These are phyloP conservation scores for Drosophila cardini DNA, from an alignment of 1,140 invertebrate species.

Conservation along the genomic window DNA sequence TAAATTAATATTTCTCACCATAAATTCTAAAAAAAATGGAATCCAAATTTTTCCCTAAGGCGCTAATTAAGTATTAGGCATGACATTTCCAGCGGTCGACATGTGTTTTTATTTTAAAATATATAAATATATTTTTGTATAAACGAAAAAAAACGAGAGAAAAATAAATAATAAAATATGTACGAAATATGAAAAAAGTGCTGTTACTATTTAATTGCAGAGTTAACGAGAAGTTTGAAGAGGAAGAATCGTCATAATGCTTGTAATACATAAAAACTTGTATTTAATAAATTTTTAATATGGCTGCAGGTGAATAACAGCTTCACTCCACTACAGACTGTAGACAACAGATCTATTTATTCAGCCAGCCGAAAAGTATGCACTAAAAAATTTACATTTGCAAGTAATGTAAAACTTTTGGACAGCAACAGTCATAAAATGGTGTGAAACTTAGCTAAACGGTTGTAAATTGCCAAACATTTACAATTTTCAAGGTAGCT, in stretches of 20 bases:
- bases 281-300: too few species aligned
- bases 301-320: neutral
- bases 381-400: neutral
- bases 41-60: constrained; percentile 2
- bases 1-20: constrained; percentile 13
- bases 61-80: constrained; percentile 40
- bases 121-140: constrained; percentile 33
- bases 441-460: constrained; percentile 30
- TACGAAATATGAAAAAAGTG: constrained; percentile 22
- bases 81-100: constrained; percentile 11
- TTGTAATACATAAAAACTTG: too few species aligned
- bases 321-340: too few species aligned
- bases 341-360: neutral
- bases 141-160: constrained; percentile 43
- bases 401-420: neutral
- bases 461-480: neutral
- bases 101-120: constrained; percentile 21
- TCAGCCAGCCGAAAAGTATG: constrained; percentile 26
- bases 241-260: too few species aligned
- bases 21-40: neutral
- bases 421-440: neutral
- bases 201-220: too few species aligned
- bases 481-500: neutral
- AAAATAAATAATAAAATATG: constrained; percentile 46
- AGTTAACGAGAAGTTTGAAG: neutral